Evolutionary conservation across 2,113 vertebrate species (phyloP), one percentile per base, ranked within the genome.

Genomic region (Ramphastos sulfuratus): DNA sequence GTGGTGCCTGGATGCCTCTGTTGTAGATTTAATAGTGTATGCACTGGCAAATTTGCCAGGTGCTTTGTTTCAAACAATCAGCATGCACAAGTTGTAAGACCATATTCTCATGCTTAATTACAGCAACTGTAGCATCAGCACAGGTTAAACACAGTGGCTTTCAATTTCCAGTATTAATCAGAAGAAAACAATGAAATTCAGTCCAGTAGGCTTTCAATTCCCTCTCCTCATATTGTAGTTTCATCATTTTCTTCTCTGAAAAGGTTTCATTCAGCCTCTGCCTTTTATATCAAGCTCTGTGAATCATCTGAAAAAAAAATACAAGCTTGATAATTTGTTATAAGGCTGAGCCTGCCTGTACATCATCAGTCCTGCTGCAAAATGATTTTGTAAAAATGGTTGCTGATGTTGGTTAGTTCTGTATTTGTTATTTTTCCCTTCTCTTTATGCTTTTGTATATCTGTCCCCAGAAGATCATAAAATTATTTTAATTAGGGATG

Each of bases 401-500:
- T 73, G 55, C 66, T 86, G 83, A 50, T 89, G 80, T 80, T 82
- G 82, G 77, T 82, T 80, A 58, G 59, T 60, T 91, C 63, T 85
- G 74, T 87, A 88, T 96, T 92, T 95, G 90, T 92, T 94, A 79
- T 95, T 96, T 96, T 95, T 95, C 35, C 50, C 50, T 90, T 72
- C 85, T 73, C 55, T 94, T 93, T 88, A 90, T 93, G 89, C 70
- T 92, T 95, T 96, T 95, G 92, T 93, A 15, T 94, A 91, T 95
- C 92, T 94, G 85, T 94, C 90, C 94, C 93, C 93, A 71, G 74
- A 97, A 95, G 82, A 96, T 95, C 95, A 96, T 95, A 95, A 92
- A 97, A 97, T 97, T 96, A 96, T 97, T 97, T 96, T 98, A 98
- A 97, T 97, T 97, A 97, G 93, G 94, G 94, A 95, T 96, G 95